Evolutionary conservation across 2,888 invertebrate species (phyloP).

Genomic region (Lottia scabra): DNA sequence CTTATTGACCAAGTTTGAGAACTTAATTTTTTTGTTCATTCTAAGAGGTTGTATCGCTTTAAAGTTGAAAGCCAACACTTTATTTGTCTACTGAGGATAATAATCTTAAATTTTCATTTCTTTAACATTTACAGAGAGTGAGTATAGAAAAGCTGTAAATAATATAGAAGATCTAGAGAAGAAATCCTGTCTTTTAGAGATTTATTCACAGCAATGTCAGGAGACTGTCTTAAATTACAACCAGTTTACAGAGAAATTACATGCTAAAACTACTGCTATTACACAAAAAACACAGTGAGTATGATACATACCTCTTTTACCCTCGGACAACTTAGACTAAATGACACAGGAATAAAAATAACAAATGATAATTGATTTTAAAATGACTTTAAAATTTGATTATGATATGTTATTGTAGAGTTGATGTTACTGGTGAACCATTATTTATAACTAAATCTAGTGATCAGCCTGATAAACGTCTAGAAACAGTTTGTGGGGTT

Average conservation of each 20-base stretch:
- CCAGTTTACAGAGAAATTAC: constrained; percentile 38
- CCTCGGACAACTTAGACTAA: too few relatives aligned
- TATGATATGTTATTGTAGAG: background rate
- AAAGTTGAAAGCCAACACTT: too few relatives aligned
- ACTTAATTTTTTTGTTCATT: too few relatives aligned
- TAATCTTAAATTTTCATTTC: too few relatives aligned
- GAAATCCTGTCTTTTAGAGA: constrained; percentile 38
- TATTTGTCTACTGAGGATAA: too few relatives aligned
- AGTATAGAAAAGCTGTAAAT: constrained; percentile 22
- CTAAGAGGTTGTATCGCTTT: too few relatives aligned
- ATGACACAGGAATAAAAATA: too few relatives aligned
- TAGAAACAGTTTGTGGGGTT: constrained; percentile 42
- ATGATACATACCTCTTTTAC: background rate
- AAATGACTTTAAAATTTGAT: too few relatives aligned
- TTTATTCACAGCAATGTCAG: constrained; percentile 29
- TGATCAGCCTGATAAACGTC: constrained; percentile 12
- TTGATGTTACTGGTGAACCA: background rate
- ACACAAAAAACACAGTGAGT: constrained; percentile 35
- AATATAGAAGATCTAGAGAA: constrained; percentile 31
- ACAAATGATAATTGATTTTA: too few relatives aligned
- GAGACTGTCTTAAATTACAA: constrained; percentile 35
- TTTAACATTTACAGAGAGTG: constrained; percentile 16
- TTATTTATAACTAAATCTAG: background rate
- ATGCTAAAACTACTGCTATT: constrained; percentile 27
- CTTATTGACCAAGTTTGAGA: too few relatives aligned